Conservation (phyloP, 2,888 invertebrate species). For the Polyploca ridens region DNA sequence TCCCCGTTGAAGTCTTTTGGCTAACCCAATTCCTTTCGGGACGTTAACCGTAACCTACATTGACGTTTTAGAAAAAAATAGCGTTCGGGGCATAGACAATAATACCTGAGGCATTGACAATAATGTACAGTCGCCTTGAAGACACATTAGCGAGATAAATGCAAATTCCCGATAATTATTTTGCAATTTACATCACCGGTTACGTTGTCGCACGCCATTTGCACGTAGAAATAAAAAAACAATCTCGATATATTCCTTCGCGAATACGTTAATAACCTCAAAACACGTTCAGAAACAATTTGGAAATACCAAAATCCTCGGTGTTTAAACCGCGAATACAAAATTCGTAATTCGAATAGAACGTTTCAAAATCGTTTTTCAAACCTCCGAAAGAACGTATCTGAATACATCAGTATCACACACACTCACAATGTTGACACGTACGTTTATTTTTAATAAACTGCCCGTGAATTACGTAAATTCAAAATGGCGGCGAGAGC, state of each 20-base stretch:
- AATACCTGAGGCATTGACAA: slow-evolving; percentile 22
- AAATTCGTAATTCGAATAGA: neutral
- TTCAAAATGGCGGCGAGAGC: slow-evolving; percentile 68
- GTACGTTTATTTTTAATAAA: slow-evolving; percentile 72
- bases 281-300: slow-evolving; percentile 42
- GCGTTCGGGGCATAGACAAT: slow-evolving; percentile 45
- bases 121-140: slow-evolving; percentile 37
- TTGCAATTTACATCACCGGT: slow-evolving; percentile 74
- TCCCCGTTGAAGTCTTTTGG: slow-evolving; percentile 59
- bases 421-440: slow-evolving; percentile 69
- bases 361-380: slow-evolving; percentile 25
- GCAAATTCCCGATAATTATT: slow-evolving; percentile 68
- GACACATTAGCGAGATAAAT: slow-evolving; percentile 45
- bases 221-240: slow-evolving; percentile 43
- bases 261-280: slow-evolving; percentile 57
- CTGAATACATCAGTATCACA: slow-evolving; percentile 38
- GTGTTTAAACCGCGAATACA: neutral
- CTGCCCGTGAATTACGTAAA: slow-evolving; percentile 63
- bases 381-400: slow-evolving; percentile 38
- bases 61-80: slow-evolving; percentile 42
- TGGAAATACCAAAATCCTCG: slow-evolving; percentile 62
- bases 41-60: slow-evolving; percentile 53
- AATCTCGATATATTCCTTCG: slow-evolving; percentile 36
- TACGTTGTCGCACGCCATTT: slow-evolving; percentile 23
- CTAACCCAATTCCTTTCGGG: slow-evolving; percentile 46